phyloP scores from a whole-genome alignment of 2,113 vertebrate species.

The Anguilla japonica region DNA sequence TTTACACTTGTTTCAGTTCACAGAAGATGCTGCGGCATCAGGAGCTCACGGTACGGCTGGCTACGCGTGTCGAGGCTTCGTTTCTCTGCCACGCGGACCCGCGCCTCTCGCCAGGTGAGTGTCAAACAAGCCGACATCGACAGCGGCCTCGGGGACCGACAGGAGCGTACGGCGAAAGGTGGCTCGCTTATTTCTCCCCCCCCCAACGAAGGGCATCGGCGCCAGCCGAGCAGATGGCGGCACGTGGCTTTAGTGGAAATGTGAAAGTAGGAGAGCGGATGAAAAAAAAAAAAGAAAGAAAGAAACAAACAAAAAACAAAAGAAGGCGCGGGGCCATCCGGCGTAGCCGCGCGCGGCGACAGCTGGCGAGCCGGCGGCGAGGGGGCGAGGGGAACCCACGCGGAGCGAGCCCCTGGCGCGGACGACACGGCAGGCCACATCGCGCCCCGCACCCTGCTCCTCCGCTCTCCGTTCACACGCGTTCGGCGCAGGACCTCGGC shows the following conservation, averaged over 20 bases:
- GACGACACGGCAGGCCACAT: background rate
- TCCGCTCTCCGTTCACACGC: slow-evolving; percentile 18
- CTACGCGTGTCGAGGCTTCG: background rate
- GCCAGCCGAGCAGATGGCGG: slow-evolving; percentile 16
- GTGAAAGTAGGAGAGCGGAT: background rate
- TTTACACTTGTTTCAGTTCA: background rate
- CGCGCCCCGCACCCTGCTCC: slow-evolving; percentile 6
- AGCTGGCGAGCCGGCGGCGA: slow-evolving; percentile 6
- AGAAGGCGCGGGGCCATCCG: background rate
- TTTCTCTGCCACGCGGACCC: background rate
- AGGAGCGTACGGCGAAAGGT: background rate
- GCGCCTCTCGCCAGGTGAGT: background rate
- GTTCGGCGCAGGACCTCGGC: slow-evolving; percentile 1
- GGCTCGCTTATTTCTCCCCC: background rate
- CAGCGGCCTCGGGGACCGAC: background rate
- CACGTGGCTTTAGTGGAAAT: slow-evolving; percentile 7
- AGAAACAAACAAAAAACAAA: too few species aligned
- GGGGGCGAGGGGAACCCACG: slow-evolving; percentile 7
- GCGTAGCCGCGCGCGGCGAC: background rate
- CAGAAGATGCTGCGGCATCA: background rate
- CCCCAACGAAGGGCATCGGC: background rate
- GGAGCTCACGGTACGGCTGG: background rate
- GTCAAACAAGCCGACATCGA: background rate
- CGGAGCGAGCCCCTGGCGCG: background rate
- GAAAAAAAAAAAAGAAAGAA: background rate